A percentile compares a stretch with the other conserved stretches of the same genome.
Conservation (phyloP, 2,113 vertebrate species). For the Saccopteryx leptura region DNA sequence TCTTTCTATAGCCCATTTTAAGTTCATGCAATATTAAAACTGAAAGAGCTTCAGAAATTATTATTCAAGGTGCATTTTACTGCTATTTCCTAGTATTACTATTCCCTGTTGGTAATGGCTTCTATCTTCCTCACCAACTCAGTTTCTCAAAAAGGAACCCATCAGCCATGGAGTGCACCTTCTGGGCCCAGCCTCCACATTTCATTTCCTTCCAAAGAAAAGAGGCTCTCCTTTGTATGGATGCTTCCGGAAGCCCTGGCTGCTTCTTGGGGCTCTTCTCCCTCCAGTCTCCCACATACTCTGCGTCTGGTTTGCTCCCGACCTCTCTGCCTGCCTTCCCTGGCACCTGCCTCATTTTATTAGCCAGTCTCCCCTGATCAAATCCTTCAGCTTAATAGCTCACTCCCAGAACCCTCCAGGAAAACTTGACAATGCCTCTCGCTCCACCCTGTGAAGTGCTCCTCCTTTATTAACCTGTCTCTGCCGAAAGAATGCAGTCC, state of each 20-base stretch:
- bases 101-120: neutral
- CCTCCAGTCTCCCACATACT: neutral
- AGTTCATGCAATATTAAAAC: neutral
- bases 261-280: neutral
- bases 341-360: neutral
- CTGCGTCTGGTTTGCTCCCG: neutral
- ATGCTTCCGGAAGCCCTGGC: neutral
- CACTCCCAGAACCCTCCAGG: neutral
- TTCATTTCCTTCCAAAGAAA: neutral
- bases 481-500: neutral
- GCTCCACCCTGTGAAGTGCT: neutral
- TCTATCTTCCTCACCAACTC: neutral
- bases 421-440: neutral
- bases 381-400: neutral
- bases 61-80: neutral
- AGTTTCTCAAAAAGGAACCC: neutral
- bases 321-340: neutral
- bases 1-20: neutral
- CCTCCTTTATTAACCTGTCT: neutral
- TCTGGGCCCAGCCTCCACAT: neutral
- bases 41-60: neutral
- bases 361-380: neutral
- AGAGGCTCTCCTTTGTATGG: neutral
- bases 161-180: neutral
- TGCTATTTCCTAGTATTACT: neutral